Base-by-base conservation (phyloP, 2,888 invertebrate species). In the Lasioglossum calceatum region DNA sequence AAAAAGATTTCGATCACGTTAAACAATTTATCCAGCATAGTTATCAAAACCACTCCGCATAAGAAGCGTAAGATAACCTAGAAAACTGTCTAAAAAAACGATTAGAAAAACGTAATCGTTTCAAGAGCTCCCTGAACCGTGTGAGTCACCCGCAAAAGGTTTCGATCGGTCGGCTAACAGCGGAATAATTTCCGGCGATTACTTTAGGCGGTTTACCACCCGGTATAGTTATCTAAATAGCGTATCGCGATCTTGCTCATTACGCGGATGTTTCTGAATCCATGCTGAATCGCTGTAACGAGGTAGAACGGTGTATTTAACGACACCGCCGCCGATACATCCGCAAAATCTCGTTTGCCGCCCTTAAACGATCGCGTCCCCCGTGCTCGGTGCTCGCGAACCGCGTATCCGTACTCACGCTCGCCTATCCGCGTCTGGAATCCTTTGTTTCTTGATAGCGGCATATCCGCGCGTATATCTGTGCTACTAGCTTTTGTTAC, bases 401-500 rank as follows among this genome's bases (percentile, higher is more conserved):
- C n/a, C 27, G 27, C 61, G 61, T 61, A n/a, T n/a, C 10, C n/a
- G 47, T 10, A 32, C 36, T n/a, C 16, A 32, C 14, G 36, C 70
- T 23, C 70, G 72, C 67, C 64, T 44, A 39, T 77, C 36, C 74
- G 64, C 67, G 78, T 44, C 36, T 47, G 76, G 54, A 47, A 79
- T 79, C 73, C 83, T 58, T 86, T 79, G 81, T 86, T 79, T 67
- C 76, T 39, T 32, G 77, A 73, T 78, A 61, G 61, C 73, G 42
- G 42, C 72, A 67, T 74, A 77, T 70, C 79, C 61, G 39, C 54
- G 47, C 64, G 71, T 70, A 79, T 79, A 82, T 84, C 81, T 77
- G 76, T 50, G 80, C 50, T 44, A 70, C 79, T 39, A 64, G 84
- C 81, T 82, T 88, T 88, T 90, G 90, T 90, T 82, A 73, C 83